Percentiles rank a stretch among this genome's conserved stretches.
phyloP scores from a whole-genome alignment of 2,113 vertebrate species.

The Eurystomus gularis region DNA sequence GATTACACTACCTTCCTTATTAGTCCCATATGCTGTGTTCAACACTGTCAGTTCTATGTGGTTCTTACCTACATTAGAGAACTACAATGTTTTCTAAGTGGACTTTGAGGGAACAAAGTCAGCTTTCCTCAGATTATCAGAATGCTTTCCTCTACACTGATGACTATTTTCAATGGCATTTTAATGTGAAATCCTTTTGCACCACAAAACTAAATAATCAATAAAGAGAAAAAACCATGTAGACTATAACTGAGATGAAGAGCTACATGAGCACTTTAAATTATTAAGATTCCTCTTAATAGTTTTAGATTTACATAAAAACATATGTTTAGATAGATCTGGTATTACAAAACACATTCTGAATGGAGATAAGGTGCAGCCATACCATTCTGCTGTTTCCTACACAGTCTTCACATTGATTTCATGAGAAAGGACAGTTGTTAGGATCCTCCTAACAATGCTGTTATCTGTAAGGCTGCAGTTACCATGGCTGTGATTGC shows the following conservation, averaged over 20 bases:
- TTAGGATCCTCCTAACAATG: not conserved
- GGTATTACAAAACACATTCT: not conserved
- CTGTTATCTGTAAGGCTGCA: not conserved
- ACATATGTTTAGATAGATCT: not conserved
- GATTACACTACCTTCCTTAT: not conserved
- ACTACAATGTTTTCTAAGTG: not conserved
- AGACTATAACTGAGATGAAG: not conserved
- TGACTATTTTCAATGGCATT: not conserved
- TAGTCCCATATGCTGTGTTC: not conserved
- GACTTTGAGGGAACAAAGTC: not conserved
- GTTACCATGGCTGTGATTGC: not conserved
- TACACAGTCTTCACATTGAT: not conserved
- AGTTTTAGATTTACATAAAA: not conserved
- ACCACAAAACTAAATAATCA: not conserved
- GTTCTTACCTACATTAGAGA: not conserved
- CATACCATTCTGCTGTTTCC: not conserved
- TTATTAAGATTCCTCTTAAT: not conserved
- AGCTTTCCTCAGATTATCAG: not conserved
- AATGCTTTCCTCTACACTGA: not conserved
- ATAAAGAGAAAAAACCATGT: not conserved
- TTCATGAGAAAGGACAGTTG: not conserved
- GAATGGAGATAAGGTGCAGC: not conserved
- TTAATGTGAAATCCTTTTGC: not conserved
- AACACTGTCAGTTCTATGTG: not conserved
- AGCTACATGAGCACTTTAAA: not conserved